Percentiles rank a stretch among this genome's conserved stretches.
These are phyloP conservation scores for Pharmacophagus antenor DNA, from an alignment of 2,888 invertebrate species.

Conservation along the genomic window DNA sequence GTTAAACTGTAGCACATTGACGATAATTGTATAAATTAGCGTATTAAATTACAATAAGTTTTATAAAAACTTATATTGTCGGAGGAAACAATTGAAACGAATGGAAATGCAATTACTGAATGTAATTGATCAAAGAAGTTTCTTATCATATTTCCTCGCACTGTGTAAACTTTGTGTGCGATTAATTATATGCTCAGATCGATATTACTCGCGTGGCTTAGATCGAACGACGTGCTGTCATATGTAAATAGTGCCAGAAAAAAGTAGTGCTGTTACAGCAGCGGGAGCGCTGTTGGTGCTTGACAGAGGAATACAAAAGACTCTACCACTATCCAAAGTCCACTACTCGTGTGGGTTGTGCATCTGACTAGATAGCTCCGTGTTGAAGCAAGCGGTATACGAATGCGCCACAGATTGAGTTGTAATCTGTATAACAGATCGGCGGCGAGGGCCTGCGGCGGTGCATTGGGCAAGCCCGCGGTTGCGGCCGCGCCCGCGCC, in stretches of 20 bases:
- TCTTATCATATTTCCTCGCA: not conserved
- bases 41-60: not conserved
- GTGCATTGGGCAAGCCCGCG: slow-evolving; percentile 45
- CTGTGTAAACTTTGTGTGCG: not conserved
- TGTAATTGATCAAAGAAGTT: not conserved
- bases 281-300: no score
- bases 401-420: no score
- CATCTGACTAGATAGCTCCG: no score
- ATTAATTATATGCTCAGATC: not conserved
- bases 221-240: no score
- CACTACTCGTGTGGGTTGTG: no score
- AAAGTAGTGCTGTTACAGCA: no score
- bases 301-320: no score
- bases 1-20: not conserved
- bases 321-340: no score
- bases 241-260: no score
- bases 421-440: not conserved
- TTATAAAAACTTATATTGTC: not conserved
- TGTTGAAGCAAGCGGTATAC: no score
- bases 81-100: not conserved
- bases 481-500: slow-evolving; percentile 42
- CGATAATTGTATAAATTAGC: not conserved
- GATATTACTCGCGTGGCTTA: no score
- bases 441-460: not conserved
- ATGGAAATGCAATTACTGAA: not conserved